These are phyloP conservation scores for Gadopsis marmoratus DNA, from an alignment of 2,797 vertebrate species.

Conservation along the genomic window DNA sequence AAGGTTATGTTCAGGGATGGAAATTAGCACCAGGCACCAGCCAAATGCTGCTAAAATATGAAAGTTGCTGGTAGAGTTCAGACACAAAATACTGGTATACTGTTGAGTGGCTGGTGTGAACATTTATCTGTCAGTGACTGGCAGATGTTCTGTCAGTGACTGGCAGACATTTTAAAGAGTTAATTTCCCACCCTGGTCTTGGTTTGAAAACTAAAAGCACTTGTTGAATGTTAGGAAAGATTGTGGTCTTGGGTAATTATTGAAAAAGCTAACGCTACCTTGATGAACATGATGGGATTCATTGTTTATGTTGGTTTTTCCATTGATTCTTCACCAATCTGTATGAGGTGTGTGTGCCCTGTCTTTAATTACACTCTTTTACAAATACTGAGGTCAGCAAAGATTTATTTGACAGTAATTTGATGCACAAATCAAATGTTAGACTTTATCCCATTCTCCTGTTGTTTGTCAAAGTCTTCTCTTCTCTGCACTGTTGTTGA, in stretches of 20 bases:
- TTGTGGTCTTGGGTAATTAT: not conserved
- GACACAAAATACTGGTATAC: too few species aligned
- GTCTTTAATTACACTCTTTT: not conserved
- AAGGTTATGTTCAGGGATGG: not conserved
- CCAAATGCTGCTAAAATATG: too few species aligned
- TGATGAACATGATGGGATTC: too few species aligned
- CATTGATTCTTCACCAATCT: not conserved
- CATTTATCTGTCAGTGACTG: too few species aligned
- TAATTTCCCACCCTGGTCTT: too few species aligned
- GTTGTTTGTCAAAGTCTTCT: not conserved
- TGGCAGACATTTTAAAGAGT: too few species aligned
- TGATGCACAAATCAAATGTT: not conserved
- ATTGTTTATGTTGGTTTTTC: not conserved
- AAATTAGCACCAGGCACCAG: too few species aligned
- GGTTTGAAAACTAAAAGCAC: conserved; percentile 1
- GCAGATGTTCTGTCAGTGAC: too few species aligned
- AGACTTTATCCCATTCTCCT: not conserved
- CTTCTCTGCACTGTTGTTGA: conserved; percentile 14
- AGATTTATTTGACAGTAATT: not conserved
- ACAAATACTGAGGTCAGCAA: not conserved
- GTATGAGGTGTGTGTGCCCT: not conserved
- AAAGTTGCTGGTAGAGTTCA: too few species aligned
- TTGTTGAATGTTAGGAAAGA: conserved; percentile 1
- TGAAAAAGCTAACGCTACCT: not conserved
- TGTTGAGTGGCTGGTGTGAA: too few species aligned